Evolutionary conservation across 2,797 vertebrate genomes (phyloP).

Genomic region (Poecilia picta): DNA sequence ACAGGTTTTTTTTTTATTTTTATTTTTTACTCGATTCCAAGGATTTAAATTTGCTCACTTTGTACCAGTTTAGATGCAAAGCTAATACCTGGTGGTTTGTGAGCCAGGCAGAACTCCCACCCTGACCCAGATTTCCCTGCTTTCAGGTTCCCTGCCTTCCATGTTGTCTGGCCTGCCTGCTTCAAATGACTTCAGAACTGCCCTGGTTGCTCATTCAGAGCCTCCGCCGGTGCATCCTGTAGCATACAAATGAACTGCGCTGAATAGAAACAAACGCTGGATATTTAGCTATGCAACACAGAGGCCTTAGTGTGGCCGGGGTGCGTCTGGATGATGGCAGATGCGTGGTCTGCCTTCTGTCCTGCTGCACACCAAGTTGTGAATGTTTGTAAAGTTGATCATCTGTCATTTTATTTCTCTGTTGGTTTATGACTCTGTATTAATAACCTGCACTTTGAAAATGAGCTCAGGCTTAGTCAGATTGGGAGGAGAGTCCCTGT

Average conservation of each 20-base stretch:
- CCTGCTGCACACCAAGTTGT: background rate
- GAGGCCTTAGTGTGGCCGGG: constrained; percentile 27
- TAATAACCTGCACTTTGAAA: background rate
- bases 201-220: constrained; percentile 76
- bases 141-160: constrained; percentile 64
- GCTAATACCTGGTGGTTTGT: constrained; percentile 40
- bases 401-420: background rate
- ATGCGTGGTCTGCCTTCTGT: constrained; percentile 22
- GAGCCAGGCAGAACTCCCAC: constrained; percentile 53
- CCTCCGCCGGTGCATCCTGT: constrained; percentile 62
- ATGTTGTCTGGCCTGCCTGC: constrained; percentile 69
- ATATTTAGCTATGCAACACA: constrained; percentile 60
- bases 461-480: background rate
- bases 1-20: constrained; percentile 50
- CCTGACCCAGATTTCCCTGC: constrained; percentile 54
- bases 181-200: constrained; percentile 71
- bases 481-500: background rate
- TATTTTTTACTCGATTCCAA: constrained; percentile 41
- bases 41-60: constrained; percentile 51
- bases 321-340: constrained; percentile 15
- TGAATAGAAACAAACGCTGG: constrained; percentile 80
- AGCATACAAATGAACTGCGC: constrained; percentile 80
- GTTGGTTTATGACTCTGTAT: background rate
- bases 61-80: constrained; percentile 53
- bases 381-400: background rate